Base-by-base conservation (phyloP, 64 coral and sea anemone genomes). In the Stichodactyla helianthus region DNA sequence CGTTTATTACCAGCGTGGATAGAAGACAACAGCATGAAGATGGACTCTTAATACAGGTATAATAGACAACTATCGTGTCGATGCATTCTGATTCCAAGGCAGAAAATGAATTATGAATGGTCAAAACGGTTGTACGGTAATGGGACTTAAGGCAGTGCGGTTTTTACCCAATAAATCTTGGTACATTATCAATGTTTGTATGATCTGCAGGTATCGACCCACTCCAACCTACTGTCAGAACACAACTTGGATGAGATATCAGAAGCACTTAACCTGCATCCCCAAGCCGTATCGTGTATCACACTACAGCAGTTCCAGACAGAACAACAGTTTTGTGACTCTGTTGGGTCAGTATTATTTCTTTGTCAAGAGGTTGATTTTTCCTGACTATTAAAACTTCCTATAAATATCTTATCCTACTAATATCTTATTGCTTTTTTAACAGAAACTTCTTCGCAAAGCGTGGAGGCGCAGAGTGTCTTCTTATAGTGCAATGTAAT, bases 401-500 rank as follows among this genome's bases (percentile, higher is more conserved):
- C 7, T 1, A 61, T 55, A 19, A 11, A 6, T 22, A 20, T 65
- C 5, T 54, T 71, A 5, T 51, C 7, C 17, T 16, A 13, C 25
- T 35, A 54, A 65, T 23, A 23, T 22, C 16, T 16, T 86, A 8
- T 81, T 56, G 11, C 13, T 83, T 7, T 44, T 10, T 16, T 55
- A 16, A 87, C 51, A 89, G 92, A 23, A 87, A 87, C 53, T 93
- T 89, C 28, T 93, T 89, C 13, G 79, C 55, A 55, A 86, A 51
- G 15, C 92, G 59, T 77, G 92, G 88, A 78, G 92, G 88, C 0
- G 51, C 23, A 18, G 88, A 87, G 28, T 79, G 88, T 71, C 79
- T 93, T 10, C 70, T 93, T 20, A 77, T 93, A 17, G 77, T 93
- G 12, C 92, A 93, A 54, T 93, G 92, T 28, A 87, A 87, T 70